Percentiles rank a stretch among this genome's conserved stretches.
Evolutionary conservation across 2,797 vertebrate genomes (phyloP).

Genomic region (Bufotes viridis): DNA sequence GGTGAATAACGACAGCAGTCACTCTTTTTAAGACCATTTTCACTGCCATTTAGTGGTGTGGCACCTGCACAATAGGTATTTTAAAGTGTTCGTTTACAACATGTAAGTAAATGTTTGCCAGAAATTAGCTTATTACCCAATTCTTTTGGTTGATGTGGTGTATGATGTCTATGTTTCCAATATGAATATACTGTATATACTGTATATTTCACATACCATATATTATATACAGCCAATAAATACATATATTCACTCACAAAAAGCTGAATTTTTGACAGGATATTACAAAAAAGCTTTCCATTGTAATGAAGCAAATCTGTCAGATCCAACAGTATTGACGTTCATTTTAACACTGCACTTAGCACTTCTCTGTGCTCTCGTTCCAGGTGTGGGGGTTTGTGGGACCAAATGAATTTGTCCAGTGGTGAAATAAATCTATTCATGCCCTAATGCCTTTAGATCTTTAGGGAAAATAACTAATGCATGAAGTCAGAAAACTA

Average conservation of each 20-base stretch:
- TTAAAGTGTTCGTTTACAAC: not conserved
- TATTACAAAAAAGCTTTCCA: slow-evolving; percentile 34
- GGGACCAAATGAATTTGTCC: slow-evolving; percentile 60
- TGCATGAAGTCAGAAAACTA: slow-evolving; percentile 54
- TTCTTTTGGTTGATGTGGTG: not conserved
- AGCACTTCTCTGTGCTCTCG: slow-evolving; percentile 30
- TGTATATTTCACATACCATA: no score
- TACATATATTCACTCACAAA: not conserved
- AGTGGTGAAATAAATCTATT: slow-evolving; percentile 30
- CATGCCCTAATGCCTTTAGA: slow-evolving; percentile 48
- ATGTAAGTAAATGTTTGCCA: not conserved
- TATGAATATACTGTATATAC: no score
- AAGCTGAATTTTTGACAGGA: not conserved
- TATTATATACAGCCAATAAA: not conserved
- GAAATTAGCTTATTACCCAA: not conserved
- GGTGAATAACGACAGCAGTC: no score
- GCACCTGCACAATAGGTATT: not conserved
- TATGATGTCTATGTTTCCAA: not conserved
- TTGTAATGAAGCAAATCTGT: slow-evolving; percentile 49
- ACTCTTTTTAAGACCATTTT: no score
- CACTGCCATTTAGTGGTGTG: not conserved
- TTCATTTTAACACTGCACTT: slow-evolving; percentile 48
- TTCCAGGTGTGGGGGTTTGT: slow-evolving; percentile 31
- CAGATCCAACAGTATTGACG: slow-evolving; percentile 34
- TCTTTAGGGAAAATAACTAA: slow-evolving; percentile 58